A percentile compares a stretch with the other conserved stretches of the same genome.
Evolutionary conservation across 1,140 invertebrate species (phyloP).

Genomic region (Rhysida immarginata): DNA sequence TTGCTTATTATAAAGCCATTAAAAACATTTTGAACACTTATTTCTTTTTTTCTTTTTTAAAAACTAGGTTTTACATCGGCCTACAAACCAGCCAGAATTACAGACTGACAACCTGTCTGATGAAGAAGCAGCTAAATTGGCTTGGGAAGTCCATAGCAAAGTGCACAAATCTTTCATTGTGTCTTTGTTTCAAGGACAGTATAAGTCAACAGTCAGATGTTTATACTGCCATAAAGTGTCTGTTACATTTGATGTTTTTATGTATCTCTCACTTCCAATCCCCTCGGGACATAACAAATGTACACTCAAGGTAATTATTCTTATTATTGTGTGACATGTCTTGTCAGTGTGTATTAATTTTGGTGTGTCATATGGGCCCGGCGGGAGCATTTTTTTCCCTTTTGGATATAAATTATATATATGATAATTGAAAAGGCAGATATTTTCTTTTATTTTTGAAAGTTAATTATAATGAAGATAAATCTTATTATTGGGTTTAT

Average conservation of each 20-base stretch:
- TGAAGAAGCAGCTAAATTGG: conserved; percentile 39
- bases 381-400: no score
- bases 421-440: no score
- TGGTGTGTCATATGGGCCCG: no score
- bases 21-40: no score
- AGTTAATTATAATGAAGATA: no score
- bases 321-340: no score
- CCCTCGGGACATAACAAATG: conserved; percentile 43
- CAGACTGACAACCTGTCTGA: conserved; percentile 30
- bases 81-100: background rate
- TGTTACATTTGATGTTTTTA: conserved; percentile 77
- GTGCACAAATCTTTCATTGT: conserved; percentile 60
- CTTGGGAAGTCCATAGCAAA: conserved; percentile 56
- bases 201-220: conserved; percentile 68
- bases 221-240: conserved; percentile 54
- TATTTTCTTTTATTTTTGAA: no score
- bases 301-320: conserved; percentile 43
- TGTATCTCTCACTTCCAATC: conserved; percentile 69
- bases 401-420: no score
- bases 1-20: no score
- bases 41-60: no score
- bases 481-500: no score
- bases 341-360: no score
- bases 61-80: background rate
- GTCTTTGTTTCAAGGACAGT: conserved; percentile 71